Evolutionary conservation across 2,888 invertebrate species (phyloP).

Genomic region (Ashinkailepas kermadecensis): DNA sequence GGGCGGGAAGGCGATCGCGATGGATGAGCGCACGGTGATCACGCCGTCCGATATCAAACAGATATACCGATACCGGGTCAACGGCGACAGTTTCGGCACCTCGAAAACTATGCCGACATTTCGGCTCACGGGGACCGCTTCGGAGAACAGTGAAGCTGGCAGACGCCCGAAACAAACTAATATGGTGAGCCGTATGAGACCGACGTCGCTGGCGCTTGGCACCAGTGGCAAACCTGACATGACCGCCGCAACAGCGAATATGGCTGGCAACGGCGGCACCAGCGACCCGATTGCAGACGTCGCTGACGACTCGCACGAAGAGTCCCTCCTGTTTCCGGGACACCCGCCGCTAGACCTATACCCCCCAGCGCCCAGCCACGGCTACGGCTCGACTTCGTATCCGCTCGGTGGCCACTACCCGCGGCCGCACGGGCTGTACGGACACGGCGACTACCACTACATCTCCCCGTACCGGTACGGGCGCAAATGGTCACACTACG

Average conservation of each 20-base stretch:
- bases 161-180: too few species aligned
- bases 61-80: not conserved
- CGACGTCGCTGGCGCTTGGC: too few species aligned
- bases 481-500: not conserved
- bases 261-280: not conserved
- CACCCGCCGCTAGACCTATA: not conserved
- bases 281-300: not conserved
- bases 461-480: not conserved
- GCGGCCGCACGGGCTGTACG: not conserved
- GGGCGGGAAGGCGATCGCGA: not conserved
- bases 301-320: not conserved
- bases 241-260: too few species aligned
- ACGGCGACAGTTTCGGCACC: too few species aligned
- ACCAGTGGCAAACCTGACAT: too few species aligned
- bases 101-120: too few species aligned
- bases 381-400: not conserved
- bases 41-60: not conserved
- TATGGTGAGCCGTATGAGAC: too few species aligned
- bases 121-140: too few species aligned
- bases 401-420: not conserved
- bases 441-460: not conserved
- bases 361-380: not conserved
- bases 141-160: too few species aligned
- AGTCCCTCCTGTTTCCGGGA: not conserved
- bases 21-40: not conserved